phyloP scores from a whole-genome alignment of 2,113 vertebrate species.

The Oostethus manadensis region DNA sequence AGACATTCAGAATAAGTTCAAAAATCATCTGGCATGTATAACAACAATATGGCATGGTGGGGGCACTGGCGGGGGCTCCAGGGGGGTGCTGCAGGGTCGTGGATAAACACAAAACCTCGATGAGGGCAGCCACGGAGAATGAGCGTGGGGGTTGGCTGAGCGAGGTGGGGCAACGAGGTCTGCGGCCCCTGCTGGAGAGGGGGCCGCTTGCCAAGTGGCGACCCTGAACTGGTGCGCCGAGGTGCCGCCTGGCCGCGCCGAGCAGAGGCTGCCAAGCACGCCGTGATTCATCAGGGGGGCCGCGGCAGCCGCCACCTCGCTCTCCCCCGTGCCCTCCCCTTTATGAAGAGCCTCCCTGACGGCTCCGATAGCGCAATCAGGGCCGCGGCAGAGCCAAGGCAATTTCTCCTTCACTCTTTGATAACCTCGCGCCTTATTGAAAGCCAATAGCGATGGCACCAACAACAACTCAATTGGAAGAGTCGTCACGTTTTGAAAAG shows the following conservation, averaged over 20 bases:
- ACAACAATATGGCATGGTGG: conserved; percentile 57
- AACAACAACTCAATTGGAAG: conserved; percentile 76
- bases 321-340: conserved; percentile 48
- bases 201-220: conserved; percentile 66
- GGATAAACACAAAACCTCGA: conserved; percentile 72
- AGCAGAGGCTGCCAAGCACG: conserved; percentile 65
- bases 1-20: conserved; percentile 67
- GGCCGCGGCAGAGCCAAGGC: conserved; percentile 76
- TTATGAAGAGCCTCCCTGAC: conserved; percentile 79
- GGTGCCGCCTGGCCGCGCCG: conserved; percentile 67
- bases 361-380: conserved; percentile 80
- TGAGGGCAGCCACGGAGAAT: conserved; percentile 62
- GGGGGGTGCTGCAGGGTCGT: conserved; percentile 26
- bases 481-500: conserved; percentile 66
- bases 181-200: conserved; percentile 52
- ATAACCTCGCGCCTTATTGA: conserved; percentile 74
- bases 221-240: conserved; percentile 68
- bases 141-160: conserved; percentile 36
- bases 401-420: conserved; percentile 79
- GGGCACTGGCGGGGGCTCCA: conserved; percentile 34
- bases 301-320: conserved; percentile 66
- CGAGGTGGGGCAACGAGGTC: conserved; percentile 33
- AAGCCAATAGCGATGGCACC: conserved; percentile 72
- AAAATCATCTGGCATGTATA: conserved; percentile 58
- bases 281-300: conserved; percentile 77